These are phyloP conservation scores for zebrafish (Danio rerio) DNA, from an alignment of 2,113 vertebrate genomes.

Conservation along the genomic window DNA sequence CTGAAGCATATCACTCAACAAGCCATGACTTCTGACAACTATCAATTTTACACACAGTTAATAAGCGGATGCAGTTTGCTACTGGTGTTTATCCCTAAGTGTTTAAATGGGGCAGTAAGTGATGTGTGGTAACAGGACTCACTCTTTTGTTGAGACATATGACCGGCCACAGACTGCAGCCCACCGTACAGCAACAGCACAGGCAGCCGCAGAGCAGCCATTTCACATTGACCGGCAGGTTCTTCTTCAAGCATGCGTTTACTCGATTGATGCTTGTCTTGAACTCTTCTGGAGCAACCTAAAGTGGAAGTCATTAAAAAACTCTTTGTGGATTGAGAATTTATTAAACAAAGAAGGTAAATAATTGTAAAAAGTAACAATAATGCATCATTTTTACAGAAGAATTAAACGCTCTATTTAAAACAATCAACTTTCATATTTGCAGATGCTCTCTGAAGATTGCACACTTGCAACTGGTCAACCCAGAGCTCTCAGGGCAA, in stretches of 20 bases:
- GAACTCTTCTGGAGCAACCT: slow-evolving; percentile 99
- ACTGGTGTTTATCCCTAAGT: slow-evolving; percentile 56
- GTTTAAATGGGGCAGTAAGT: slow-evolving; percentile 63
- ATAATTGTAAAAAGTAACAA: too few relatives aligned
- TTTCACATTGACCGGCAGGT: slow-evolving; percentile 94
- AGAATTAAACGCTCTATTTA: too few relatives aligned
- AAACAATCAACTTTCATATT: slow-evolving; percentile 49
- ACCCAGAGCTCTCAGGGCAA: slow-evolving; percentile 73
- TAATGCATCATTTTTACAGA: too few relatives aligned
- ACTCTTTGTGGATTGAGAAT: neutral
- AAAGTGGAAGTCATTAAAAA: neutral
- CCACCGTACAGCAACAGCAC: slow-evolving; percentile 97
- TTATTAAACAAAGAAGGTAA: too few relatives aligned
- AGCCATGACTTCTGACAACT: slow-evolving; percentile 44
- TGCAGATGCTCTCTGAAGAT: slow-evolving; percentile 70
- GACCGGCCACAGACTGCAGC: slow-evolving; percentile 98
- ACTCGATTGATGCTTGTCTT: slow-evolving; percentile 94
- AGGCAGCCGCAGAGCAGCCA: slow-evolving; percentile 98
- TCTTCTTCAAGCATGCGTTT: slow-evolving; percentile 94
- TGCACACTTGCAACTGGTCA: slow-evolving; percentile 68
- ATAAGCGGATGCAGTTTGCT: slow-evolving; percentile 61
- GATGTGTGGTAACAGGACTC: slow-evolving; percentile 70
- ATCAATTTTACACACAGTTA: slow-evolving; percentile 64
- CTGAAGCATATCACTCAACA: slow-evolving; percentile 60
- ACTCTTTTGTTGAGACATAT: slow-evolving; percentile 99